Percentiles rank a stretch among this genome's conserved stretches.
These are phyloP conservation scores for Limnephilus rhombicus DNA, from an alignment of 2,888 invertebrate genomes.

Conservation along the genomic window DNA sequence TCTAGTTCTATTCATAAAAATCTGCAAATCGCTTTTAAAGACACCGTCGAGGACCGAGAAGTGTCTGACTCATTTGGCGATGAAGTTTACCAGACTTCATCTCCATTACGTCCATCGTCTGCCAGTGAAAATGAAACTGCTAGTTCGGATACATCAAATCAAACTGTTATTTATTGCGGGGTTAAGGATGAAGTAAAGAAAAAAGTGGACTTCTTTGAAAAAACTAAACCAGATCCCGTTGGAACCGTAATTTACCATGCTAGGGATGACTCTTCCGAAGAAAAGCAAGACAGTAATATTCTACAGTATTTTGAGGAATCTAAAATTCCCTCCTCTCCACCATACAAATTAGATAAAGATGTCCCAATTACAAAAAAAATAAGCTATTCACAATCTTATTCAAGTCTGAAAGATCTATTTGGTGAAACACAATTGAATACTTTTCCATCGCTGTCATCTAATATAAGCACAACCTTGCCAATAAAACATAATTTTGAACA, in stretches of 20 bases:
- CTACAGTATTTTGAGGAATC: slow-evolving; percentile 70
- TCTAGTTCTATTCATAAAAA: background rate
- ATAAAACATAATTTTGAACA: slow-evolving; percentile 15
- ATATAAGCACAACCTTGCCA: slow-evolving; percentile 64
- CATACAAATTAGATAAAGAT: slow-evolving; percentile 67
- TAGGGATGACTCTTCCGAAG: slow-evolving; percentile 73
- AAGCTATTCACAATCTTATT: slow-evolving; percentile 82
- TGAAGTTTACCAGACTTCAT: slow-evolving; percentile 53
- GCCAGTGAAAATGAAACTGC: slow-evolving; percentile 85
- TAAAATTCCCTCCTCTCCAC: slow-evolving; percentile 67
- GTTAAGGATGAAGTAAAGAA: slow-evolving; percentile 82
- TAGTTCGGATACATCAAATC: slow-evolving; percentile 85
- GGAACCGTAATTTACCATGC: slow-evolving; percentile 76
- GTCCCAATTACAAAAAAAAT: slow-evolving; percentile 70
- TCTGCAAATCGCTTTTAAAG: slow-evolving; percentile 3
- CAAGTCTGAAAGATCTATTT: slow-evolving; percentile 89
- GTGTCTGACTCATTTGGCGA: slow-evolving; percentile 34
- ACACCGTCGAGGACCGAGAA: slow-evolving; percentile 70
- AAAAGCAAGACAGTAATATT: slow-evolving; percentile 73
- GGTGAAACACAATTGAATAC: slow-evolving; percentile 84
- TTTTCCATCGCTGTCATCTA: slow-evolving; percentile 77
- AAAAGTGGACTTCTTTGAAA: slow-evolving; percentile 90
- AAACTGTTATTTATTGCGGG: slow-evolving; percentile 82
- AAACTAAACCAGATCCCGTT: slow-evolving; percentile 78
- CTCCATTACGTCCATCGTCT: slow-evolving; percentile 73